Conservation (phyloP, 1,140 invertebrate genomes). For the Rhagoletis zephyria region DNA sequence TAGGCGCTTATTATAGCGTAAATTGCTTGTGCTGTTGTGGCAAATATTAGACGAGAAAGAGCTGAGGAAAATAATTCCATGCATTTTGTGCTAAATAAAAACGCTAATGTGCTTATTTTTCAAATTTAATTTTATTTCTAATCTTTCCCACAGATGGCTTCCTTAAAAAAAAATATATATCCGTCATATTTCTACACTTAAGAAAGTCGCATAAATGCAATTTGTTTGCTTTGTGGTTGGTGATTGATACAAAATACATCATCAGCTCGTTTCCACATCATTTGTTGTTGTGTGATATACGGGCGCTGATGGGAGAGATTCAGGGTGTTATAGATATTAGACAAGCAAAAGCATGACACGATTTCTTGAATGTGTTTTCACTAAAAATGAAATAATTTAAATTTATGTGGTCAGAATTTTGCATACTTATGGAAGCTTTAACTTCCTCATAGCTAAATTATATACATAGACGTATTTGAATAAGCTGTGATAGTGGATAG, state of each 20-base stretch:
- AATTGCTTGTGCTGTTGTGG: conserved; percentile 1
- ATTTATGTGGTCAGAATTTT: no score
- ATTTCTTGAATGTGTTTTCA: not conserved
- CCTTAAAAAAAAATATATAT: not conserved
- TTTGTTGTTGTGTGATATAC: not conserved
- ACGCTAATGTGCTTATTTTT: conserved; percentile 42
- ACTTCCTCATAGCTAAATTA: no score
- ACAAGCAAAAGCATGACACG: not conserved
- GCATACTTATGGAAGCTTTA: no score
- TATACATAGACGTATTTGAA: no score
- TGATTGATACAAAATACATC: not conserved
- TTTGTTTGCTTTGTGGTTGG: not conserved
- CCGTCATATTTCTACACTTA: not conserved
- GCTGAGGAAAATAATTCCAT: not conserved
- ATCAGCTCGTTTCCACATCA: not conserved
- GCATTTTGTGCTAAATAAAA: conserved; percentile 32
- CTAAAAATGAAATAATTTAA: no score
- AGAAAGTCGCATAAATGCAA: not conserved
- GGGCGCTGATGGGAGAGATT: not conserved
- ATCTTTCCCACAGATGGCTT: not conserved
- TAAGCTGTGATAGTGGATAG: no score
- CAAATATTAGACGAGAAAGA: not conserved
- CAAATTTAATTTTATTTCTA: conserved; percentile 3
- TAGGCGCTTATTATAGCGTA: conserved; percentile 6
- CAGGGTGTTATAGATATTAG: not conserved